Base-by-base conservation (phyloP, 1,140 invertebrate genomes). In the Globodera rostochiensis region DNA sequence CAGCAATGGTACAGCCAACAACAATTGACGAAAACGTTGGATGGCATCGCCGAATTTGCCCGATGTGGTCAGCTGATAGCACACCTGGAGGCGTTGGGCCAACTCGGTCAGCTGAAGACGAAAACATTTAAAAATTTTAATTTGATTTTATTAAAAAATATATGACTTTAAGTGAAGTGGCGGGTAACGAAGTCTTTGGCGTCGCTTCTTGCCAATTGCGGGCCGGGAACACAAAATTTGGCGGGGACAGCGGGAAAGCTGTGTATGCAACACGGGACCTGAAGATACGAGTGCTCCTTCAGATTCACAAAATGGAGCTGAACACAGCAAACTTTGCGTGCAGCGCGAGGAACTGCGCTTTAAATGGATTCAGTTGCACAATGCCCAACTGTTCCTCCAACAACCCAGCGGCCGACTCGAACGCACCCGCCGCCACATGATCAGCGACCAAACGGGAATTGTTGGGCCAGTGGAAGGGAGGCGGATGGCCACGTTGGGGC, bases 11-110 rank as follows among this genome's bases (percentile, higher is more conserved):
- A 98, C 94, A 84, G 92, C 93, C 0, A 96, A 91, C n/a, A 97
- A 90, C 53, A 98, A 93, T 6, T 91, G 91, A 85, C 96, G 93
- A 84, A 99, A 93, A 84, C 94, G 94, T 71, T 96, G 95, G 19
- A 96, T 92, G 1, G 97, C 96, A 88, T 99, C 97, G 0, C 91
- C 90, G 91, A 99, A 99, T 91, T 98, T 98, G 60, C 97, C 98
- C n/a, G 92, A 93, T 0, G 97, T 99, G 0, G 97, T 99, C 80
- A 98, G 90, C 90, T 98, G 95, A 91, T 99, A 99, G 84, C 96
- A 95, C 80, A 92, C 91, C 90, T 96, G 95, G 25, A 97, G 90
- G 70, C 93, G 92, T 80, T 94, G 93, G 66, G 95, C 94, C 49
- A 98, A 90, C 84, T 95, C 93, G 47, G 92, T 92, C 6, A 98